Percentiles rank a stretch among this genome's conserved stretches.
These are phyloP conservation scores for Euclidia mi DNA, from an alignment of 2,888 invertebrate genomes.

Conservation along the genomic window DNA sequence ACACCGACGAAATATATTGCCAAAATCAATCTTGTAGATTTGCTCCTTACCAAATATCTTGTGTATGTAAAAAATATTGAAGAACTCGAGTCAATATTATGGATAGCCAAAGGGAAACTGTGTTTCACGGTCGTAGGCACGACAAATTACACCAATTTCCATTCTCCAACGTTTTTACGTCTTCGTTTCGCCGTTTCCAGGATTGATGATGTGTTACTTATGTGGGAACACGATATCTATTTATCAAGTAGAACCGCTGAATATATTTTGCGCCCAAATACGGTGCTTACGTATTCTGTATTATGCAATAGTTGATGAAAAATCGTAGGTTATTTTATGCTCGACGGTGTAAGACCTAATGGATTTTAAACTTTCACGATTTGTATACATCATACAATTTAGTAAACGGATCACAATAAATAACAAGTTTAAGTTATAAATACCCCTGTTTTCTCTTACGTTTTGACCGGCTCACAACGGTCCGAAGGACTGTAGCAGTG, in stretches of 20 bases:
- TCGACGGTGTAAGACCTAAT: too few relatives aligned
- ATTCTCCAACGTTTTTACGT: constrained; percentile 59
- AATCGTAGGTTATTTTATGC: too few relatives aligned
- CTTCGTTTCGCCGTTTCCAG: constrained; percentile 58
- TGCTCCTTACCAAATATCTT: constrained; percentile 25
- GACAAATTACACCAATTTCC: constrained; percentile 76
- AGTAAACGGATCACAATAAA: too few relatives aligned
- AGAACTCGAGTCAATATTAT: constrained; percentile 58
- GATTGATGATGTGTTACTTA: constrained; percentile 59
- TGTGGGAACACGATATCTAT: constrained; percentile 45
- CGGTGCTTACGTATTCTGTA: background rate
- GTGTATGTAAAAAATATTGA: constrained; percentile 48
- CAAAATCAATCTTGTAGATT: constrained; percentile 39
- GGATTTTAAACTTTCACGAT: too few relatives aligned
- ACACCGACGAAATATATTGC: constrained; percentile 6
- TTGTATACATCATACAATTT: too few relatives aligned
- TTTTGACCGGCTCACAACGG: too few relatives aligned
- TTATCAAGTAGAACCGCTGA: constrained; percentile 42
- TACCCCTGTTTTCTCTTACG: too few relatives aligned
- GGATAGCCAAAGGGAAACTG: constrained; percentile 70
- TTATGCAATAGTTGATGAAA: too few relatives aligned
- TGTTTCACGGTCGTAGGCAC: constrained; percentile 66
- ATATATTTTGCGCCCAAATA: constrained; percentile 25
- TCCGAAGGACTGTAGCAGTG: too few relatives aligned
- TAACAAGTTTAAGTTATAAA: too few relatives aligned